phyloP scores from a whole-genome alignment of 2,888 invertebrate species.

The Dorcus hopei region DNA sequence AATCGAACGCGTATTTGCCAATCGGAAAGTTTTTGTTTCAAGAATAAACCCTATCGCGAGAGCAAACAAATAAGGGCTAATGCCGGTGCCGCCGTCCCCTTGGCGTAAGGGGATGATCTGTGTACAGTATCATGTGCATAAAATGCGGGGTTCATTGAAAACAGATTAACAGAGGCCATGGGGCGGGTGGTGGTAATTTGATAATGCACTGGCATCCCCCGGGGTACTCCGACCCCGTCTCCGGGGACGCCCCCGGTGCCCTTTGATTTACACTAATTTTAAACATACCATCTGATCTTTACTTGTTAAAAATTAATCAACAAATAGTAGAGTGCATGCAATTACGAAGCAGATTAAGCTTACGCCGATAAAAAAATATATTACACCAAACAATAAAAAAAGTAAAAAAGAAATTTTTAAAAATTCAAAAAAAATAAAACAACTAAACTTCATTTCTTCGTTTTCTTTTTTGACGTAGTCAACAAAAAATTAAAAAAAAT shows the following conservation, averaged over 20 bases:
- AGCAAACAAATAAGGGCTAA: conserved; percentile 22
- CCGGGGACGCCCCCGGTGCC: conserved; percentile 42
- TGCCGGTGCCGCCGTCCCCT: conserved; percentile 14
- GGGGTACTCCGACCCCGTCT: conserved; percentile 30
- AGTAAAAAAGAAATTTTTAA: too few relatives aligned
- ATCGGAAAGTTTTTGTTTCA: neutral
- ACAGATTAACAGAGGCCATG: conserved; percentile 49
- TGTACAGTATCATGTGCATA: conserved; percentile 44
- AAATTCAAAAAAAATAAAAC: too few relatives aligned
- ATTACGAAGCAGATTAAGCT: neutral
- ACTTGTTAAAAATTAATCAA: conserved; percentile 51
- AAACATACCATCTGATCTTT: conserved; percentile 52
- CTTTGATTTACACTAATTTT: conserved; percentile 53
- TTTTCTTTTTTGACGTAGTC: too few relatives aligned
- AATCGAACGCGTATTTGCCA: neutral
- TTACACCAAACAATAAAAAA: too few relatives aligned
- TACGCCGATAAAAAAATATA: neutral
- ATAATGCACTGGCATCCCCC: conserved; percentile 48
- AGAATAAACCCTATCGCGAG: conserved; percentile 20
- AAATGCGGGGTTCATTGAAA: conserved; percentile 48
- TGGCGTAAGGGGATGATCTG: conserved; percentile 23
- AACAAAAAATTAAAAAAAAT: too few relatives aligned
- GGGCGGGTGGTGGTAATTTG: conserved; percentile 52
- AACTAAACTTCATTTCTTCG: neutral
- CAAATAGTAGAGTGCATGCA: conserved; percentile 33